Evolutionary conservation across 35 echinoderm and acorn worm genomes (phyloP).

Genomic region (Holothuria glaberrima): DNA sequence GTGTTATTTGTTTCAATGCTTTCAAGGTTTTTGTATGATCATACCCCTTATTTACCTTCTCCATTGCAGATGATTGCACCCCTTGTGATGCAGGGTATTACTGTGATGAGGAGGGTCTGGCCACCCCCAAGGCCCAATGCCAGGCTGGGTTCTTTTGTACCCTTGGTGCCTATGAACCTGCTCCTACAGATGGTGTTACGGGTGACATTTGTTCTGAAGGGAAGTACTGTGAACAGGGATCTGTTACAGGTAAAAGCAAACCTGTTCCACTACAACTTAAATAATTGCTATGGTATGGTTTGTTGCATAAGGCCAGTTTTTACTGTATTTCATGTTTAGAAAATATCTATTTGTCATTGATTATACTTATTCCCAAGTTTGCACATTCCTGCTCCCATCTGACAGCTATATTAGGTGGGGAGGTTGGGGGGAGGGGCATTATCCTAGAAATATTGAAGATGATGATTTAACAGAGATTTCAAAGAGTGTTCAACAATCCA

Average conservation of each 20-base stretch:
- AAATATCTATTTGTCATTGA: too few species aligned
- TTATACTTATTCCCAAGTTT: too few species aligned
- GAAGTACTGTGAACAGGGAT: conserved; percentile 77
- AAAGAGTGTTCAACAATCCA: too few species aligned
- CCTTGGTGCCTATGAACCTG: conserved; percentile 72
- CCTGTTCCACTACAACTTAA: neutral
- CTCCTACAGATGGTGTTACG: conserved; percentile 77
- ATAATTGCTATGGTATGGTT: neutral
- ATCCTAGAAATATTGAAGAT: too few species aligned
- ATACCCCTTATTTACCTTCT: too few species aligned
- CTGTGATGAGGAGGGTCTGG: conserved; percentile 83
- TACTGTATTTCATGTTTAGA: neutral
- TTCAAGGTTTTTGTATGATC: too few species aligned
- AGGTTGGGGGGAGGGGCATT: too few species aligned
- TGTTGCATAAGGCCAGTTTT: neutral
- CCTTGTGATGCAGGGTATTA: conserved; percentile 88
- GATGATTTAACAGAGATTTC: too few species aligned
- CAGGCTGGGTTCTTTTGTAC: conserved; percentile 91
- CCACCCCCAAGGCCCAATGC: conserved; percentile 72
- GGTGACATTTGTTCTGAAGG: conserved; percentile 85
- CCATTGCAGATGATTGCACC: conserved; percentile 37
- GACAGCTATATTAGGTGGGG: too few species aligned
- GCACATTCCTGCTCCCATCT: too few species aligned
- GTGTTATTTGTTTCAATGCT: too few species aligned
- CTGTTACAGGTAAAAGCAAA: conserved; percentile 68